A percentile compares a stretch with the other conserved stretches of the same genome.
Evolutionary conservation across 2,888 invertebrate genomes (phyloP).

Genomic region (Timema cristinae): DNA sequence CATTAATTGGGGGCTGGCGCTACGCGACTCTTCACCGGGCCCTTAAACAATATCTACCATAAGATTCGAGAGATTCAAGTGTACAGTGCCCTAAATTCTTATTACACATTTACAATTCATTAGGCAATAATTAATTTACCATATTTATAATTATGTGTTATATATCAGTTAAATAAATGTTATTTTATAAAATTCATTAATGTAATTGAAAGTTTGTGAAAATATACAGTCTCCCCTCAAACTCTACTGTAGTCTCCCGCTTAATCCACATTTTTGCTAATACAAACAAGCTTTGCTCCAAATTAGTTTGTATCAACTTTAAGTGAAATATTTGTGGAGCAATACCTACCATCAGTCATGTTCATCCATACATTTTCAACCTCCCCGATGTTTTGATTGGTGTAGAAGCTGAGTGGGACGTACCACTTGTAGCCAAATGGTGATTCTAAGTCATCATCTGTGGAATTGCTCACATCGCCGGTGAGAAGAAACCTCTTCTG

Average conservation of each 20-base stretch:
- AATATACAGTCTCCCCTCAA: not conserved
- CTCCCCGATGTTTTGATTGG: conserved; percentile 57
- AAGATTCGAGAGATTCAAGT: too few relatives aligned
- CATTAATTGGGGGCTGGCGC: too few relatives aligned
- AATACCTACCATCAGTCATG: conserved; percentile 64
- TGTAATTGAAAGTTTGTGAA: too few relatives aligned
- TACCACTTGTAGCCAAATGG: conserved; percentile 67
- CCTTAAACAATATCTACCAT: too few relatives aligned
- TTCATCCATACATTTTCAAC: conserved; percentile 72
- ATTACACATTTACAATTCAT: too few relatives aligned
- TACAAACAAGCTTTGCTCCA: too few relatives aligned
- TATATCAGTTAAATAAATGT: too few relatives aligned
- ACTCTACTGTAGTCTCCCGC: not conserved
- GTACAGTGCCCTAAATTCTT: too few relatives aligned
- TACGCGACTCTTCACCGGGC: too few relatives aligned
- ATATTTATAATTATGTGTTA: too few relatives aligned
- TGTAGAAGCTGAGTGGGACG: conserved; percentile 72
- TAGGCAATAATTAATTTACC: too few relatives aligned
- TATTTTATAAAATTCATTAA: too few relatives aligned
- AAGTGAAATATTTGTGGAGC: not conserved
- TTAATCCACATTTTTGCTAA: not conserved
- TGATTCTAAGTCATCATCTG: conserved; percentile 27
- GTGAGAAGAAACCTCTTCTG: conserved; percentile 50
- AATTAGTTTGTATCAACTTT: not conserved
- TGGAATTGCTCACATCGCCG: conserved; percentile 49